Conservation (phyloP, 2,113 vertebrate species). For the Microcebus lehilahytsara region DNA sequence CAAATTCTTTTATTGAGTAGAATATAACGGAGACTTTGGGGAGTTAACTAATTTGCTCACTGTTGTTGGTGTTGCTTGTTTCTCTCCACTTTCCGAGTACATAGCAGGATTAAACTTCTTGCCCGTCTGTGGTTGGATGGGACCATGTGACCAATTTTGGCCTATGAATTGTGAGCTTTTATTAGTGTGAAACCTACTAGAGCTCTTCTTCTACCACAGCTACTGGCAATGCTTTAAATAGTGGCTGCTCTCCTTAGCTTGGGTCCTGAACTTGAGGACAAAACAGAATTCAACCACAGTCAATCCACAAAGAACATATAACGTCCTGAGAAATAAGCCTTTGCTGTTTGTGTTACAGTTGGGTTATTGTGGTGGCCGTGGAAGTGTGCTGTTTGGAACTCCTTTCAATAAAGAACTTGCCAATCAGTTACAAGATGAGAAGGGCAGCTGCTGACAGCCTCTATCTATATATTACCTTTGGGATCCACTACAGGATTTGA, state of each 20-base stretch:
- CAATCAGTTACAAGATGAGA: neutral
- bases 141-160: neutral
- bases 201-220: neutral
- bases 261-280: neutral
- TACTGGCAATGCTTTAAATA: neutral
- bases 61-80: neutral
- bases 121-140: neutral
- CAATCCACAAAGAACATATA: neutral
- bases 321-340: neutral
- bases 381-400: neutral
- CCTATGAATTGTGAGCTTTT: neutral
- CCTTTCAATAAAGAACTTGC: neutral
- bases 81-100: neutral
- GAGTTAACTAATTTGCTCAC: neutral
- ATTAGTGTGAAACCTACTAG: neutral
- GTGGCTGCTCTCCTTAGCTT: slow-evolving; percentile 7
- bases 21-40: neutral
- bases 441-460: neutral
- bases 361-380: neutral
- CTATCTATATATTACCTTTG: neutral
- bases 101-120: neutral
- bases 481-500: neutral
- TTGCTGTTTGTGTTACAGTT: neutral
- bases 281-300: neutral
- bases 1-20: neutral